These are phyloP conservation scores for Vidua chalybeata DNA, from an alignment of 2,113 vertebrate species.

Conservation along the genomic window DNA sequence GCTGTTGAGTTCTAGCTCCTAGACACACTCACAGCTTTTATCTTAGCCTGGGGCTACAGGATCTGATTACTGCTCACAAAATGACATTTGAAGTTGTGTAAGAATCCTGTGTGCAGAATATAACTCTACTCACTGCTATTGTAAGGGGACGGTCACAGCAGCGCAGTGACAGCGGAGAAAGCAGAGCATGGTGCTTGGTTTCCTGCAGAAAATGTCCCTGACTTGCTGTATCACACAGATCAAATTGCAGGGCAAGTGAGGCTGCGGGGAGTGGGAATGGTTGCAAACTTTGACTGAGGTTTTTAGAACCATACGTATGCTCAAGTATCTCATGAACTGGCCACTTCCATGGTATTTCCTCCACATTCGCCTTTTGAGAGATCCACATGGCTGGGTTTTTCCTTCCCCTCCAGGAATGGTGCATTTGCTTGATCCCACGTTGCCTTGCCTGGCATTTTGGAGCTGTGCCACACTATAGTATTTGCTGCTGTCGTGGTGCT, in stretches of 20 bases:
- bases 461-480: fast-evolving
- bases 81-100: background rate
- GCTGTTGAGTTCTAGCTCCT: background rate
- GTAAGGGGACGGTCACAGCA: background rate
- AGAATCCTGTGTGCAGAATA: background rate
- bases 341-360: background rate
- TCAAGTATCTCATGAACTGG: background rate
- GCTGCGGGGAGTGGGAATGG: background rate
- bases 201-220: background rate
- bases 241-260: background rate
- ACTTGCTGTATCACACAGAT: background rate
- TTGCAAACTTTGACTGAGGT: background rate
- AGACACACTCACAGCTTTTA: background rate
- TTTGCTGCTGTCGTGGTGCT: fast-evolving
- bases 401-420: background rate
- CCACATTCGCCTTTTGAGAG: background rate
- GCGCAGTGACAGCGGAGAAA: background rate
- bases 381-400: background rate
- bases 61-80: background rate
- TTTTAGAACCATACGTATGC: background rate
- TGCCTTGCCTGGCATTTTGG: background rate
- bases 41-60: background rate
- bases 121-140: background rate
- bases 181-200: background rate
- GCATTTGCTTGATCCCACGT: fast-evolving